Base-by-base conservation (phyloP, 2,113 vertebrate species). In the Pipra filicauda region DNA sequence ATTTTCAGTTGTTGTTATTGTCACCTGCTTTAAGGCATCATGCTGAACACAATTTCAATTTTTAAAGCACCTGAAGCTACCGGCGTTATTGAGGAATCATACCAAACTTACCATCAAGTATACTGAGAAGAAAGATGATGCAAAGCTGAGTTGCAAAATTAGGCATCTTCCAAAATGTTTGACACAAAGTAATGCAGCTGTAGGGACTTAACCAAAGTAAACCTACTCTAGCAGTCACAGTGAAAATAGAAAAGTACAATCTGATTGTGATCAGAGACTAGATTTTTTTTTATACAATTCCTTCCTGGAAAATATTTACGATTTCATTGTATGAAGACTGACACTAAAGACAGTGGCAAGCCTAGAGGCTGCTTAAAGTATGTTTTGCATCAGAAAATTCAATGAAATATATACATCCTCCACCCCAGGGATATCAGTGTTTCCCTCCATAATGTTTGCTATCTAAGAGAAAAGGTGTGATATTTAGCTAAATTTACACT, bases 21-120 rank as follows among this genome's bases (percentile, higher is more conserved):
- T 93, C 96, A 93, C 70, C 84, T 79, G 44, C 85, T 96, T 95
- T 95, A 69, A 96, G 91, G 89, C 81, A 77, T 69, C 71, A 11
- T 65, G 52, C 84, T 93, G 96, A 96, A 96, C 79, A 91, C 35
- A 87, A 73, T 93, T 81, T 87, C 74, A 88, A 41, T 97, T 97
- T 97, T 85, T 86, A 78, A 97, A 96, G 80, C 84, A 93, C 86
- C 74, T 88, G 72, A 49, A 95, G 93, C 48, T 83, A 95, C 33
- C 97, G 78, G 77, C 62, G 90, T 51, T 57, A 83, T 89, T 91
- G 97, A 95, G 92, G 49, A 76, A 85, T 52, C 52, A 59, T 55
- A 51, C 22, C 94, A 83, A 96, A 87, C 48, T 64, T 91, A 73
- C 83, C 75, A 13, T 75, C 58, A 87, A 91, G 46, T 67, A 96